Base-by-base conservation (phyloP, 2,888 invertebrate genomes). In the Lasioglossum calceatum region DNA sequence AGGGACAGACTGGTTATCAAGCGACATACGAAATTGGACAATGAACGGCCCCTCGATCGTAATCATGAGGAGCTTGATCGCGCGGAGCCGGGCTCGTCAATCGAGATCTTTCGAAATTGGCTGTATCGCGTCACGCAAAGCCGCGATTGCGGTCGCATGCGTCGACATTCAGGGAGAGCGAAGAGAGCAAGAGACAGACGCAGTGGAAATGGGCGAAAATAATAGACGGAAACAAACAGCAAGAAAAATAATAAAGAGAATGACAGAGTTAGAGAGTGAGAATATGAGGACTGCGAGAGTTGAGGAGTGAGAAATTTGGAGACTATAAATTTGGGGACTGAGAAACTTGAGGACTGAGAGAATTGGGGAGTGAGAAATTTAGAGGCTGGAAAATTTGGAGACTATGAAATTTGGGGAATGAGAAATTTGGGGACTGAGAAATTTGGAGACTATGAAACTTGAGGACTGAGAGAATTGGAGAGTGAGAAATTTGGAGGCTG, bases 51-150 rank as follows among this genome's bases (percentile, higher is more conserved):
- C 58, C 78, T 83, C 12, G 82, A 85, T 74, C 74, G 81, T 81
- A 85, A 89, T 89, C 85, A 77, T 81, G 81, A 80, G 73, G 47
- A 74, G 64, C 74, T 79, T 39, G 78, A 83, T 81, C 81, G 77
- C 58, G 73, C 79, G 47, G 58, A 70, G 39, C 58, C 61, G 67
- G 32, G 19, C 44, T 72, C 75, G 77, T 70, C 71, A 81, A 78
- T 86, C 73, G 78, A 79, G 87, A 86, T 81, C 87, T 77, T 83
- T 83, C 78, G 83, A 36, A 83, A 86, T 79, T 86, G 83, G n/a
- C 42, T 64, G 44, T 79, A 83, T 81, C 80, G 8, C 64, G 75
- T 86, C 78, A 76, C 67, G 83, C 81, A 42, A 79, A 73, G 74
- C 44, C 82, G 42, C 82, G 42, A 76, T 81, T 76, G 75, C 79